phyloP scores from a whole-genome alignment of 2,888 invertebrate species.

The Hypsopygia costalis region DNA sequence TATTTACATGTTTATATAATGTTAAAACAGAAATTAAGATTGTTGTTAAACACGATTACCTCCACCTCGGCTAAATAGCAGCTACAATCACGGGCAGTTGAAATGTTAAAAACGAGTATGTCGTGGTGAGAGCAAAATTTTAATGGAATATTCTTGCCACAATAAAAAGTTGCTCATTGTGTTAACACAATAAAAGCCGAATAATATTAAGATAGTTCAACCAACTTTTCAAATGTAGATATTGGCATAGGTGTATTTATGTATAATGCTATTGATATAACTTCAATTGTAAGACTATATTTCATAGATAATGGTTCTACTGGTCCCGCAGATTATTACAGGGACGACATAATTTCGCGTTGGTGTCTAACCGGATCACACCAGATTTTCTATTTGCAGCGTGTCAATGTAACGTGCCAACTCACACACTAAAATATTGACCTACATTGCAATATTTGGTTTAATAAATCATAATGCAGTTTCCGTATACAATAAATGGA shows the following conservation, averaged over 20 bases:
- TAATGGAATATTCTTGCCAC: no score
- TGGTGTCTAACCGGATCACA: conserved; percentile 35
- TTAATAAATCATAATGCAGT: conserved; percentile 11
- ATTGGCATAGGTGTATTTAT: no score
- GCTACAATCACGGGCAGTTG: not conserved
- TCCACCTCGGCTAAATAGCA: conserved; percentile 1
- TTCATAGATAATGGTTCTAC: not conserved
- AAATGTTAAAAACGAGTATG: not conserved
- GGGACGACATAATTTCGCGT: conserved; percentile 13
- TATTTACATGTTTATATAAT: not conserved
- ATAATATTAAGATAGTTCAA: no score
- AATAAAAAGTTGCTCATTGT: no score
- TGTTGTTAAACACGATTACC: conserved; percentile 1
- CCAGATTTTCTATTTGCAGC: conserved; percentile 58
- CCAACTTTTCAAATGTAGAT: no score
- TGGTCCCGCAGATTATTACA: not conserved
- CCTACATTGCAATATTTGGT: conserved; percentile 25
- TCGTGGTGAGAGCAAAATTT: not conserved
- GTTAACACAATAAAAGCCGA: no score
- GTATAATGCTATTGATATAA: no score
- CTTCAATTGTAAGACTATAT: no score
- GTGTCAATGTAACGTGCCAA: conserved; percentile 66
- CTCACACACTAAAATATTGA: conserved; percentile 52
- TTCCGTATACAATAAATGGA: no score
- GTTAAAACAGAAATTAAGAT: not conserved